phyloP scores from a whole-genome alignment of 2,888 invertebrate species.

The Phalera bucephala region DNA sequence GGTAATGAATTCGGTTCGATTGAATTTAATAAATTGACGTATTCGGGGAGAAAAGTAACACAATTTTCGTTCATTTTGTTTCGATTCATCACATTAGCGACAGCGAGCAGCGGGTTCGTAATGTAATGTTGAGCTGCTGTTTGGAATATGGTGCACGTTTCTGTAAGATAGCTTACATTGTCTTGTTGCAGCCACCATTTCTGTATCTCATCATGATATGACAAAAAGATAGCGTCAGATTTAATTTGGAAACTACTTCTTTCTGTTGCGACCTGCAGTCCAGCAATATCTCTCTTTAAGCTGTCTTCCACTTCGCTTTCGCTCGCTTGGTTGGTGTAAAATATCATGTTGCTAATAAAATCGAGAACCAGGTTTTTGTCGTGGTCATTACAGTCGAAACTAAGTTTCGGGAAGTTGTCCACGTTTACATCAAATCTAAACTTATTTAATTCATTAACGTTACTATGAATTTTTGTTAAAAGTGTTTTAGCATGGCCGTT shows the following conservation, averaged over 20 bases:
- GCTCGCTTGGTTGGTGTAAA: not conserved
- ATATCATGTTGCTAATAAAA: not conserved
- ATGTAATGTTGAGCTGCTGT: too few species aligned
- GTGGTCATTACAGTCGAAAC: constrained; percentile 3
- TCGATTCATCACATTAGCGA: too few species aligned
- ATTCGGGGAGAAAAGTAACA: too few species aligned
- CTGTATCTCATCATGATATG: not conserved
- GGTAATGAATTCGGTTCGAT: not conserved
- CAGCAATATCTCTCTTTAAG: too few species aligned
- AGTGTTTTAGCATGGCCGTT: constrained; percentile 2
- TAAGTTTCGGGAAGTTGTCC: constrained; percentile 12
- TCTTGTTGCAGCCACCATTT: not conserved
- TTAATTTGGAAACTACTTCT: not conserved
- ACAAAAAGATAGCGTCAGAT: not conserved
- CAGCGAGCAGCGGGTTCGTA: too few species aligned
- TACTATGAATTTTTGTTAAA: not conserved
- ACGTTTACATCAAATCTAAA: constrained; percentile 10
- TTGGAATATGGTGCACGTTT: too few species aligned
- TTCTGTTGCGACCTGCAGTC: too few species aligned
- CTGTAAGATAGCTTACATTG: too few species aligned
- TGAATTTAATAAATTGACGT: not conserved
- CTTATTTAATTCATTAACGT: constrained; percentile 4
- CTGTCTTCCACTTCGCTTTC: not conserved
- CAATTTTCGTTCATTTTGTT: too few species aligned
- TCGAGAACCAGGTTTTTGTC: not conserved